Percentiles rank a stretch among this genome's conserved stretches.
Evolutionary conservation across 1,140 invertebrate genomes (phyloP).

Genomic region (Zaprionus africanus): DNA sequence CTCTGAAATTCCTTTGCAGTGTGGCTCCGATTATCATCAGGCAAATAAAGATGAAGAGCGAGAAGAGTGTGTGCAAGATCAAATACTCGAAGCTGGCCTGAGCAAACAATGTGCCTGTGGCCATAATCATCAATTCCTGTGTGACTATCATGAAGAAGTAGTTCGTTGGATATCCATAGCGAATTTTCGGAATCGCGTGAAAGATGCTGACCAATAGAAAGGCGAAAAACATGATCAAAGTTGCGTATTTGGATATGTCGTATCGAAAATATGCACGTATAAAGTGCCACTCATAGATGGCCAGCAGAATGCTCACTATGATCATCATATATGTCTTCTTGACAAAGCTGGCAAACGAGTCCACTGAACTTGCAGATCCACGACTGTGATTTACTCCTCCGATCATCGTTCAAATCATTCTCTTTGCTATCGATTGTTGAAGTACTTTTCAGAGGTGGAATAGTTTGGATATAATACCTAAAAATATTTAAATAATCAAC

Average conservation of each 20-base stretch:
- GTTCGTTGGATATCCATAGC: conserved; percentile 11
- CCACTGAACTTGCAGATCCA: neutral
- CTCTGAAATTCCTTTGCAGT: neutral
- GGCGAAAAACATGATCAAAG: neutral
- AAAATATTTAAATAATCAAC: neutral
- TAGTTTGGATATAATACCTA: neutral
- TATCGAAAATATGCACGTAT: neutral
- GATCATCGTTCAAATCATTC: neutral
- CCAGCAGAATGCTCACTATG: neutral
- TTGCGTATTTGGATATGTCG: conserved; percentile 2
- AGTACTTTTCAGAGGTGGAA: neutral
- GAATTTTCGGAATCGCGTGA: neutral
- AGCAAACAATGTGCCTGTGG: neutral
- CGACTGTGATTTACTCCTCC: neutral
- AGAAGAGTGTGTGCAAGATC: neutral
- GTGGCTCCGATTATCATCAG: neutral
- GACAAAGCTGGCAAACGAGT: neutral
- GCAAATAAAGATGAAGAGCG: neutral
- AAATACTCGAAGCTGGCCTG: neutral
- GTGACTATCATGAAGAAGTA: conserved; percentile 9
- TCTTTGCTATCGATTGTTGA: neutral
- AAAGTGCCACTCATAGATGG: conserved; percentile 20
- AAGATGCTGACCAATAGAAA: neutral
- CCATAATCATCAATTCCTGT: conserved; percentile 7
- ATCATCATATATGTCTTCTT: conserved; percentile 16